Base-by-base conservation (phyloP, 2,888 invertebrate species). In the Andrena dorsata region DNA sequence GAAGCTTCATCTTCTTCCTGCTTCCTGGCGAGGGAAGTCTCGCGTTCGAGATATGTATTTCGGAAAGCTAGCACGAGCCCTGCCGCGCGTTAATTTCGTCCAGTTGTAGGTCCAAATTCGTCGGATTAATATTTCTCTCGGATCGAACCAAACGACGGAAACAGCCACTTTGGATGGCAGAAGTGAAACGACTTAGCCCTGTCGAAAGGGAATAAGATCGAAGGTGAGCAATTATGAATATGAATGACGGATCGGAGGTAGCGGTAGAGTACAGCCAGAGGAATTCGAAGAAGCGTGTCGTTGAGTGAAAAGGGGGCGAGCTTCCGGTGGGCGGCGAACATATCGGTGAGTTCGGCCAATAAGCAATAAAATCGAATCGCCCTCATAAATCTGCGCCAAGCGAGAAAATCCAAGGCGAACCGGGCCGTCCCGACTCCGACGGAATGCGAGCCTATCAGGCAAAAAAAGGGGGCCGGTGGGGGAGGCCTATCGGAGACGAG, bases 301-400 rank as follows among this genome's bases (percentile, higher is more conserved):
- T 30, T 30, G 51, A 32, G 63, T 13, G 63, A 8, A 23, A 60
- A 32, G 35, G 8, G 65, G 28, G 20, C 41, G 51, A 58, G 51
- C 66, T 16, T 30, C 16, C n/a, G 10, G 49, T 8, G 61, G 35
- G 68, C 32, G 64, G 30, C 60, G 32, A 30, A 30, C 56, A 83
- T 87, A 85, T 87, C 80, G 85, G 73, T 58, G 64, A 69, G 53
- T 61, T 74, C 65, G 73, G 69, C 81, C 88, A 86, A 86, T 89
- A 88, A 87, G 86, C 88, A 87, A 90, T 90, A 90, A 90, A 90
- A 89, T 86, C 82, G 86, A 90, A 90, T 89, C 85, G 85, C 85
- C 74, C 66, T 66, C 83, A 84, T 90, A 90, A 90, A 90, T 90
- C 84, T 82, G 74, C 58, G 64, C 71, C 74, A 80, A 80, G 74